These are phyloP conservation scores for Drosophila neotestacea DNA, from an alignment of 2,888 invertebrate genomes.

Conservation along the genomic window DNA sequence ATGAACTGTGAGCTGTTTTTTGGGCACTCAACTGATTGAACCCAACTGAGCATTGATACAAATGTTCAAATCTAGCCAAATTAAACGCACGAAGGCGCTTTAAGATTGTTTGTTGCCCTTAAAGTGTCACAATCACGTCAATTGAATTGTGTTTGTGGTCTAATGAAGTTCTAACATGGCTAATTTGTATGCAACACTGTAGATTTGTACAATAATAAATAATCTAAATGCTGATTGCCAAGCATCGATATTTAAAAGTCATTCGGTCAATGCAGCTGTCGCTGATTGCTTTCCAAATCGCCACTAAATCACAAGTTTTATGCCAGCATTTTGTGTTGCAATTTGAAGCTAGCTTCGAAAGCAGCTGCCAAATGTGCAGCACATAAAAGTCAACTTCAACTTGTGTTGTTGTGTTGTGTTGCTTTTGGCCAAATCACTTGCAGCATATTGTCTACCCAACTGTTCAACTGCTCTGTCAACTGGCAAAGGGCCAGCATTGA, in stretches of 20 bases:
- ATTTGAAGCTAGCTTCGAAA: constrained; percentile 37
- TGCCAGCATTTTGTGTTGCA: constrained; percentile 57
- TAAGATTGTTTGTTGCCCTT: constrained; percentile 46
- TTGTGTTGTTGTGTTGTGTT: constrained; percentile 29
- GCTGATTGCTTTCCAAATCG: constrained; percentile 63
- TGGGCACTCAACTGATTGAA: constrained; percentile 69
- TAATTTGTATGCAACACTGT: constrained; percentile 51
- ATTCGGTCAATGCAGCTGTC: constrained; percentile 74
- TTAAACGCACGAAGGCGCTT: constrained; percentile 49
- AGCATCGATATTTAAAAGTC: constrained; percentile 61
- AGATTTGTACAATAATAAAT: constrained; percentile 36
- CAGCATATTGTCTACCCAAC: constrained; percentile 50
- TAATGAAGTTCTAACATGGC: constrained; percentile 42
- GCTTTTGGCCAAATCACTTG: constrained; percentile 57
- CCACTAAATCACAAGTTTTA: constrained; percentile 72
- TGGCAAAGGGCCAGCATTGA: constrained; percentile 65
- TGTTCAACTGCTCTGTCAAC: constrained; percentile 14
- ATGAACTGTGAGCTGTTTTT: constrained; percentile 67
- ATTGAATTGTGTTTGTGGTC: constrained; percentile 46
- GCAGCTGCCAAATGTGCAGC: constrained; percentile 70
- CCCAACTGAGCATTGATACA: constrained; percentile 29
- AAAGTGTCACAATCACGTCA: constrained; percentile 38
- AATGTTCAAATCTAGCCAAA: constrained; percentile 4
- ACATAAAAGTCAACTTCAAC: constrained; percentile 60
- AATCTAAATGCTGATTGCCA: constrained; percentile 51